Conservation (phyloP, 2,797 vertebrate species). For the Phalanger gymnotis region DNA sequence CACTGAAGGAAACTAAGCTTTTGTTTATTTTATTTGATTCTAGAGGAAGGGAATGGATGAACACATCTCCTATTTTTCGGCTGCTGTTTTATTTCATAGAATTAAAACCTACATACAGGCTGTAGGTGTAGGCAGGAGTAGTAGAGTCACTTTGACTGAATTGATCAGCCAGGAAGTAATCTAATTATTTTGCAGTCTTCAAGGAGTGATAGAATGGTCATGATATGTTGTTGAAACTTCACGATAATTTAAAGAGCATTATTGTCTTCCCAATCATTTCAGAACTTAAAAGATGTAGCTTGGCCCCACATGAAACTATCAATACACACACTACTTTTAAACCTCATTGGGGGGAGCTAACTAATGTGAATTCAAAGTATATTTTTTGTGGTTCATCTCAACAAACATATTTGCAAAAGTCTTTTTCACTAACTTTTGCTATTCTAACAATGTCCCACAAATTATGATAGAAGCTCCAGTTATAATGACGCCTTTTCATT, state of each 20-base stretch:
- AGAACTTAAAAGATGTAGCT: neutral
- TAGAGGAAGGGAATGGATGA: neutral
- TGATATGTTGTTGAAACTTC: neutral
- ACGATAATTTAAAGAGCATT: neutral
- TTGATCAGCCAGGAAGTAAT: neutral
- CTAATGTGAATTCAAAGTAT: neutral
- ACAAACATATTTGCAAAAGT: constrained; percentile 34
- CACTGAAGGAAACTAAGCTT: neutral
- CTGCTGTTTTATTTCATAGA: neutral
- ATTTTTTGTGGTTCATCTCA: constrained; percentile 3
- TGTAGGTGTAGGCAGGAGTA: neutral
- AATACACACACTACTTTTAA: neutral
- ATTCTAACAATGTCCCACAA: constrained; percentile 53
- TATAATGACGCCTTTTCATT: constrained; percentile 50
- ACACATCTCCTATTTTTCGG: neutral
- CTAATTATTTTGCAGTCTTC: no score
- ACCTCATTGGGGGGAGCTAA: neutral
- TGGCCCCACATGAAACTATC: neutral
- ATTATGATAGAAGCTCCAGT: constrained; percentile 45
- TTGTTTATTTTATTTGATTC: neutral
- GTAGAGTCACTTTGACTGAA: neutral
- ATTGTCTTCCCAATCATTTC: neutral
- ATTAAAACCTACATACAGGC: neutral
- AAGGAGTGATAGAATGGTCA: neutral
- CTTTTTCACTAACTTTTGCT: constrained; percentile 20